phyloP scores from a whole-genome alignment of 2,113 vertebrate genomes.

The Phaetusa simplex region DNA sequence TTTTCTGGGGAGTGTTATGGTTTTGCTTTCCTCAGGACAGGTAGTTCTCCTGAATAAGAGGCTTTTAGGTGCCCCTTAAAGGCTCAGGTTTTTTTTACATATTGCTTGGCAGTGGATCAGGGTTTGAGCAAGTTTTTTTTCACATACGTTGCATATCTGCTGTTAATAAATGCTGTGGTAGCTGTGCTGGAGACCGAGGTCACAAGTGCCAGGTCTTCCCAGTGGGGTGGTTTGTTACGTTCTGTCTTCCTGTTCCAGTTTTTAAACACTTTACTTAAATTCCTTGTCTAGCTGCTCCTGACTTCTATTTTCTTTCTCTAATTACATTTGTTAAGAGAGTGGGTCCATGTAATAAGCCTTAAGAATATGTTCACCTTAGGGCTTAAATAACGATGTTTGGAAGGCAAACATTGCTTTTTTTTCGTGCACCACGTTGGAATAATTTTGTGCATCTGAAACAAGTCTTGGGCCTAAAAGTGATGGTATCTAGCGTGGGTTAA shows the following conservation, averaged over 20 bases:
- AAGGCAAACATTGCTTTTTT: background rate
- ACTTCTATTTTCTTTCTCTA: background rate
- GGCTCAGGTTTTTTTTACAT: background rate
- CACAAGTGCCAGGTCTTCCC: background rate
- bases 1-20: background rate
- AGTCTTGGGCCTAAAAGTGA: background rate
- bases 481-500: background rate
- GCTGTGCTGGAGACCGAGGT: background rate
- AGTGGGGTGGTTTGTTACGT: rapidly evolving
- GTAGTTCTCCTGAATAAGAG: background rate
- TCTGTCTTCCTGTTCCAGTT: background rate
- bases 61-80: background rate
- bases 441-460: background rate
- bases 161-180: background rate
- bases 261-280: background rate
- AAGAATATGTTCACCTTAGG: background rate
- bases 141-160: rapidly evolving
- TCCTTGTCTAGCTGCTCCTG: background rate
- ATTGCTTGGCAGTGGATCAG: background rate
- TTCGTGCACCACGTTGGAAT: rapidly evolving
- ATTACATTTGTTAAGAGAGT: background rate
- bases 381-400: background rate
- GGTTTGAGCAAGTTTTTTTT: background rate
- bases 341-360: background rate
- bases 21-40: background rate